Percentiles rank a stretch among this genome's conserved stretches.
Conservation (phyloP, 2,113 vertebrate species). For the Perca flavescens region DNA sequence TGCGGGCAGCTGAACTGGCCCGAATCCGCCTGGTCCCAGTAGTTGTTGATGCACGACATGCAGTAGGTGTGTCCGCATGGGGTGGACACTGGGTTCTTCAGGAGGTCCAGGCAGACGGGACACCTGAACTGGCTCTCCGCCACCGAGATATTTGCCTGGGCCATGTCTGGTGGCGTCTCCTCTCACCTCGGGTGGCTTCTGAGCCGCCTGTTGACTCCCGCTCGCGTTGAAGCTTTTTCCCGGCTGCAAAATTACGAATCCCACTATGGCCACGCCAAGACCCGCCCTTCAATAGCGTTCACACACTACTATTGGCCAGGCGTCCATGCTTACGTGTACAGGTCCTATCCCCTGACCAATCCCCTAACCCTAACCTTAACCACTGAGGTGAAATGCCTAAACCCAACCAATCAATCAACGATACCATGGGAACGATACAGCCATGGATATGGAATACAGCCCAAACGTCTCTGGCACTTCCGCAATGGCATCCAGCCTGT, state of each 20-base stretch:
- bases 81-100: conserved; percentile 81
- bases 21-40: conserved; percentile 76
- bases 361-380: no score
- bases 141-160: conserved; percentile 79
- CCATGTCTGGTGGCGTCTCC: conserved; percentile 42
- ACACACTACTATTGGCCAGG: no score
- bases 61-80: conserved; percentile 85
- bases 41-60: conserved; percentile 78
- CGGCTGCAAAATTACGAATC: no score
- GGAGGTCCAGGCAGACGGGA: conserved; percentile 80
- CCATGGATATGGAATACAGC: no score
- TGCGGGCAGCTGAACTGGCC: conserved; percentile 75
- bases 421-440: background rate
- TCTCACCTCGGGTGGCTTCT: background rate
- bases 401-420: no score
- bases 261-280: no score
- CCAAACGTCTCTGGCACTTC: conserved; percentile 22
- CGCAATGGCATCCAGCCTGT: conserved; percentile 20
- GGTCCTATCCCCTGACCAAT: no score
- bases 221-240: background rate
- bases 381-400: no score
- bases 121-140: conserved; percentile 81
- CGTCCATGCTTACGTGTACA: no score
- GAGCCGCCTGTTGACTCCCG: background rate
- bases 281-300: no score